Percentiles rank a stretch among this genome's conserved stretches.
Evolutionary conservation across 2,888 invertebrate species (phyloP).

Genomic region (Fragum fragum): DNA sequence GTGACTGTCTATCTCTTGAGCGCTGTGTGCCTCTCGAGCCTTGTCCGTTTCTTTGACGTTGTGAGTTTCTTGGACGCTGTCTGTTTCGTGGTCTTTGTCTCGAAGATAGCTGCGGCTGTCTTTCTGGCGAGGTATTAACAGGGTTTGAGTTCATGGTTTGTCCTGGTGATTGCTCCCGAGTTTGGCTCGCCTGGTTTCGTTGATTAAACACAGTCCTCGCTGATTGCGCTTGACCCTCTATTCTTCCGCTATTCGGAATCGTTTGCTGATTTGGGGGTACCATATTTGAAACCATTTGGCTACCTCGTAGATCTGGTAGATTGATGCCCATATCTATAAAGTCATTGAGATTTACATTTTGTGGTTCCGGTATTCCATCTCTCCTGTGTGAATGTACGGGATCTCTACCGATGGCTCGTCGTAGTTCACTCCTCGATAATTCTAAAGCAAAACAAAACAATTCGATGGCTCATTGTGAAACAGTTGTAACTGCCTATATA

Average conservation of each 20-base stretch:
- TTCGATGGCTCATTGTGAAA: too few relatives aligned
- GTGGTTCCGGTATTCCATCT: constrained; percentile 4
- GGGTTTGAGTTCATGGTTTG: neutral
- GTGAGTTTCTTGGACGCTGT: neutral
- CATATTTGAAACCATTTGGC: neutral
- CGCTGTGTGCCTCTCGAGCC: too few relatives aligned
- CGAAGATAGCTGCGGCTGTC: neutral
- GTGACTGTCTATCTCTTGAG: neutral
- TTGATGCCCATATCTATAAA: neutral
- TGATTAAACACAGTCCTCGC: neutral
- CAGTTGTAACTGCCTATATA: too few relatives aligned
- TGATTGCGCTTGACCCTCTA: neutral
- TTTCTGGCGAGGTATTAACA: neutral
- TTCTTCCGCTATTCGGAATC: too few relatives aligned
- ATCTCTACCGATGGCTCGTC: constrained; percentile 6
- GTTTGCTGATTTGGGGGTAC: neutral
- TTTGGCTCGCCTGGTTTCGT: neutral
- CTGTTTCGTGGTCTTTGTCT: neutral
- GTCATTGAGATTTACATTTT: constrained; percentile 35
- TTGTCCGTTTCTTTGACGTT: too few relatives aligned
- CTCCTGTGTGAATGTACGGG: constrained; percentile 31
- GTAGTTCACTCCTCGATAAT: constrained; percentile 7
- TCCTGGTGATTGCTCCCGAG: neutral
- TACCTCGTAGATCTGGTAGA: neutral
- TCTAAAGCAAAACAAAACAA: constrained; percentile 32